These are phyloP conservation scores for Ormyrus thymus DNA, from an alignment of 2,888 invertebrate genomes.

Conservation along the genomic window DNA sequence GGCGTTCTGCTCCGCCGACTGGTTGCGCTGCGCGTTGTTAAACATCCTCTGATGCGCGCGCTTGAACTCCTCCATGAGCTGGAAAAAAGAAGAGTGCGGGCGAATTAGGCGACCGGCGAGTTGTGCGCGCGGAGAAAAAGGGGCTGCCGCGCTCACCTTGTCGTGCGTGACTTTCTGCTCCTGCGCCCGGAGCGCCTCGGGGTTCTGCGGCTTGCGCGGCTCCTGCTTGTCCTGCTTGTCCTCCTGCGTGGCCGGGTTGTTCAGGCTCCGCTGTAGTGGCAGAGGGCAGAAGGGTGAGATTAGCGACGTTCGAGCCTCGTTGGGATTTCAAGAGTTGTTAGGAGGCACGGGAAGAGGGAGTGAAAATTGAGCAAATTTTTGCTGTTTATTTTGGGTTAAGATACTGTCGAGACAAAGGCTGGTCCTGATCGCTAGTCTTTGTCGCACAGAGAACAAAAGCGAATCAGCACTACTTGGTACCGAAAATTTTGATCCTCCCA, in stretches of 20 bases:
- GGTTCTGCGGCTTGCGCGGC: conserved; percentile 64
- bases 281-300: not conserved
- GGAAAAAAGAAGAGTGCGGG: conserved; percentile 38
- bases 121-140: no score
- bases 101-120: no score
- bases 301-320: not conserved
- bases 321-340: no score
- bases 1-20: conserved; percentile 60
- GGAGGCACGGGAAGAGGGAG: no score
- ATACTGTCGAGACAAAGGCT: no score
- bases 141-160: conserved; percentile 64
- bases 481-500: no score
- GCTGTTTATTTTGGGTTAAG: no score
- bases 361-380: no score
- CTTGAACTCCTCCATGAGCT: conserved; percentile 91
- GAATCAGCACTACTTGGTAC: no score
- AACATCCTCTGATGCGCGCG: conserved; percentile 93
- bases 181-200: conserved; percentile 67
- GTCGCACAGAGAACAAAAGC: no score
- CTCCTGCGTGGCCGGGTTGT: conserved; percentile 63
- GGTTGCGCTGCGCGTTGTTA: conserved; percentile 68
- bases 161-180: conserved; percentile 73
- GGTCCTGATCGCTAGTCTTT: no score
- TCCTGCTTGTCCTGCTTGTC: conserved; percentile 35
- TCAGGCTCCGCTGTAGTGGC: conserved; percentile 64